Evolutionary conservation across 1,140 invertebrate species (phyloP).

Genomic region (Penaeus indicus): DNA sequence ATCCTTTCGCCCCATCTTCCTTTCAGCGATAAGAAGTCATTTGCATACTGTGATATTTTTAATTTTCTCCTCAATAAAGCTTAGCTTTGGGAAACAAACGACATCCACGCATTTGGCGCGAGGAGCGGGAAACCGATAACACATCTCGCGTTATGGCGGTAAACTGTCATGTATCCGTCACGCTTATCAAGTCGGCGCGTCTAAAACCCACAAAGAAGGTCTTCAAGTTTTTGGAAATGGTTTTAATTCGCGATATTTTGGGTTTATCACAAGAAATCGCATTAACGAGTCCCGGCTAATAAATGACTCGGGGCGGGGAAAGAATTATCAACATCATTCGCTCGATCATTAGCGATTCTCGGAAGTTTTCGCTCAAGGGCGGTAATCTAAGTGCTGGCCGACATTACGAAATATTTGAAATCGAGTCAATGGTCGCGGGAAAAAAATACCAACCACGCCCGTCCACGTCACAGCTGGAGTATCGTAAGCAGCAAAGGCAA

Average conservation of each 20-base stretch:
- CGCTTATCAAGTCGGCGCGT: conserved; percentile 36
- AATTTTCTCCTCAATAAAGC: conserved; percentile 35
- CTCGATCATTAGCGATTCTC: conserved; percentile 46
- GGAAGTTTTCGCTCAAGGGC: conserved; percentile 29
- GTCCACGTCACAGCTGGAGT: background rate
- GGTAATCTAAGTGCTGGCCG: background rate
- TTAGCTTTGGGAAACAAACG: too few species aligned
- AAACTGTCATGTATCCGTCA: conserved; percentile 15
- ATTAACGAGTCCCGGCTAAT: conserved; percentile 38
- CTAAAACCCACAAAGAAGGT: conserved; percentile 8
- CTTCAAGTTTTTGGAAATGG: background rate
- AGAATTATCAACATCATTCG: conserved; percentile 15
- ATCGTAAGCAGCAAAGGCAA: background rate
- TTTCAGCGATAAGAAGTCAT: conserved; percentile 18
- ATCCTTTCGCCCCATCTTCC: background rate
- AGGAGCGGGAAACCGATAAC: too few species aligned
- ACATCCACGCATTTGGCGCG: too few species aligned
- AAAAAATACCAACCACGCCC: conserved; percentile 12
- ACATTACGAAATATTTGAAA: conserved; percentile 41
- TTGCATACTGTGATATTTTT: conserved; percentile 43
- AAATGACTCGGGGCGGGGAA: conserved; percentile 25
- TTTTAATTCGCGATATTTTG: conserved; percentile 52
- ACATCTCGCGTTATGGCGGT: too few species aligned
- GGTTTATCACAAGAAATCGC: conserved; percentile 46
- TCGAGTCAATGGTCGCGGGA: conserved; percentile 28